Percentiles rank a stretch among this genome's conserved stretches.
Evolutionary conservation across 1,140 invertebrate genomes (phyloP).

Genomic region (Idris sp.): DNA sequence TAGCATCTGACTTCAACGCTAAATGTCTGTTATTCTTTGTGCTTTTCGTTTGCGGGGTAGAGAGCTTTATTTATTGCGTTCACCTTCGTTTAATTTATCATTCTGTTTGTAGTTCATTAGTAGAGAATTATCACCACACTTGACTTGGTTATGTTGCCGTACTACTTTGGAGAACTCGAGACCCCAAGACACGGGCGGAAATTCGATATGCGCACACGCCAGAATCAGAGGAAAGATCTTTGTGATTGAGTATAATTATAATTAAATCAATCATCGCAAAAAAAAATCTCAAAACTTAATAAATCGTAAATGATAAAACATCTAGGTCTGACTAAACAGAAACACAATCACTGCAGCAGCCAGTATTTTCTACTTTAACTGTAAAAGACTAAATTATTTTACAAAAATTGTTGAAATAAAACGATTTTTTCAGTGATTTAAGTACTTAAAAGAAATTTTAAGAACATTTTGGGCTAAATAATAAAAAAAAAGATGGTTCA

Average conservation of each 20-base stretch:
- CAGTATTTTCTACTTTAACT: no score
- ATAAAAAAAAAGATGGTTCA: no score
- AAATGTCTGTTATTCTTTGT: constrained; percentile 71
- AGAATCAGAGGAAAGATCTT: constrained; percentile 70
- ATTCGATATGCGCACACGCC: constrained; percentile 69
- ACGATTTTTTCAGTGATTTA: no score
- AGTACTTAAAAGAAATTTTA: no score
- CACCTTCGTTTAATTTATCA: constrained; percentile 72
- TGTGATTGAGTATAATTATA: constrained; percentile 74
- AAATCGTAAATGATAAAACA: no score
- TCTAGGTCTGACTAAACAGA: no score
- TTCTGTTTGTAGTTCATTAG: constrained; percentile 76
- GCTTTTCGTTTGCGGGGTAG: constrained; percentile 81
- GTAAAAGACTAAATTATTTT: no score
- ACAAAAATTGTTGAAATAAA: no score
- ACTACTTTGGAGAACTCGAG: constrained; percentile 76
- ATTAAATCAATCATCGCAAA: constrained; percentile 25
- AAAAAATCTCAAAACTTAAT: no score
- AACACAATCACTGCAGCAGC: no score
- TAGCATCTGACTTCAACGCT: constrained; percentile 59
- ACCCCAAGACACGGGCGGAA: constrained; percentile 72
- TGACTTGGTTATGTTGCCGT: constrained; percentile 74
- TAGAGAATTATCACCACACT: constrained; percentile 76
- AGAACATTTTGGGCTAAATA: no score
- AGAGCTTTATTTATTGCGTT: constrained; percentile 81